Conservation (phyloP, 2,113 vertebrate genomes). For the Antechinus stuartii region DNA sequence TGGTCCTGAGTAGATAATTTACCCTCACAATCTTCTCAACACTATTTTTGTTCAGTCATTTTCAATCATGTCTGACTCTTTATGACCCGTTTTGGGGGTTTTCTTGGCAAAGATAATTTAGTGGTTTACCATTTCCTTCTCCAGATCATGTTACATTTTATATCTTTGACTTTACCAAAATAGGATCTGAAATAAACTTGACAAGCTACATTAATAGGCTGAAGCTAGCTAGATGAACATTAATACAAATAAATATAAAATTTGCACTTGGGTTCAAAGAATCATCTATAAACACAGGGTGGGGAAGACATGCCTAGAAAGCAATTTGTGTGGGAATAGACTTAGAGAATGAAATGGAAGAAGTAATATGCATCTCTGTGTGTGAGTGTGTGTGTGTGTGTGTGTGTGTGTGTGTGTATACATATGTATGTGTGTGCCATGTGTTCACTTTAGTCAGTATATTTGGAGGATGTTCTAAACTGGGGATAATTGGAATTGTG, state of each 20-base stretch:
- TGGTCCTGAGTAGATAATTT: background rate
- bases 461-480: background rate
- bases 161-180: background rate
- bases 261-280: background rate
- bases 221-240: background rate
- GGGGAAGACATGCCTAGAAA: background rate
- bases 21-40: background rate
- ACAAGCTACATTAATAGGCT: background rate
- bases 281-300: background rate
- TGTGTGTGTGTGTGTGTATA: too few species aligned
- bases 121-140: background rate
- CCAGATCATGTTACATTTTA: background rate
- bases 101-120: background rate
- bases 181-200: background rate
- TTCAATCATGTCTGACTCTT: background rate
- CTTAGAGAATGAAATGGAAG: background rate
- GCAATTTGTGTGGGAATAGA: background rate
- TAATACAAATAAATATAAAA: background rate
- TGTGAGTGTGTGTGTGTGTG: too few species aligned
- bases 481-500: background rate
- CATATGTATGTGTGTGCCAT: background rate
- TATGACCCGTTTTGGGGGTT: background rate
- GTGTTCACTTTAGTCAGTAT: background rate
- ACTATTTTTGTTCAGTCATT: background rate
- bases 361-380: background rate